phyloP scores from a whole-genome alignment of 1,140 invertebrate species.

The Neoseiulus cucumeris region DNA sequence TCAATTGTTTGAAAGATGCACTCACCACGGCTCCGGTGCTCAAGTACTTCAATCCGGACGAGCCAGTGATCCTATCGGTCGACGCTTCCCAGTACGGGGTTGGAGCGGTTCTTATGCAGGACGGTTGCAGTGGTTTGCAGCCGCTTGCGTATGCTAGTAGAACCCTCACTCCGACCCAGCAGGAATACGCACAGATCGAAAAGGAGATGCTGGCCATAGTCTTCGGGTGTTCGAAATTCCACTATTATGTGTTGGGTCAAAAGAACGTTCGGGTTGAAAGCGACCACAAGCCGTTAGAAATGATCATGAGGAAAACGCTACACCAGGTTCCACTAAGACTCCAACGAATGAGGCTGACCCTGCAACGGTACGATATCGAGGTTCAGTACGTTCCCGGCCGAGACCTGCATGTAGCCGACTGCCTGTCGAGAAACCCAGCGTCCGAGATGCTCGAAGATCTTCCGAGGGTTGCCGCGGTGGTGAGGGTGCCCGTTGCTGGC shows the following conservation, averaged over 20 bases:
- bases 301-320: conserved; percentile 26
- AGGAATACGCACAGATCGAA: conserved; percentile 28
- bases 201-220: conserved; percentile 28
- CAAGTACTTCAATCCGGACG: conserved; percentile 22
- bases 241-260: conserved; percentile 26
- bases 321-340: conserved; percentile 25
- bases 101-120: conserved; percentile 28
- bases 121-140: conserved; percentile 18
- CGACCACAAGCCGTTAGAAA: conserved; percentile 25
- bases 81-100: conserved; percentile 27
- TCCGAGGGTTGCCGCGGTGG: neutral
- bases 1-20: neutral
- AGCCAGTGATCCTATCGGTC: conserved; percentile 22
- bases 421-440: conserved; percentile 19
- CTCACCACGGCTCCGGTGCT: conserved; percentile 17
- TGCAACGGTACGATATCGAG: conserved; percentile 28
- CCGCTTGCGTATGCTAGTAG: conserved; percentile 28
- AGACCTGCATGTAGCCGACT: conserved; percentile 28
- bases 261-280: conserved; percentile 21
- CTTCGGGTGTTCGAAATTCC: conserved; percentile 26
- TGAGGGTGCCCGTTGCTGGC: neutral
- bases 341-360: conserved; percentile 27
- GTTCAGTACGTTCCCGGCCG: conserved; percentile 24
- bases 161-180: conserved; percentile 20
- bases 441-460: conserved; percentile 13